phyloP scores from a whole-genome alignment of 2,113 vertebrate species.

The Psittacara wagleri region DNA sequence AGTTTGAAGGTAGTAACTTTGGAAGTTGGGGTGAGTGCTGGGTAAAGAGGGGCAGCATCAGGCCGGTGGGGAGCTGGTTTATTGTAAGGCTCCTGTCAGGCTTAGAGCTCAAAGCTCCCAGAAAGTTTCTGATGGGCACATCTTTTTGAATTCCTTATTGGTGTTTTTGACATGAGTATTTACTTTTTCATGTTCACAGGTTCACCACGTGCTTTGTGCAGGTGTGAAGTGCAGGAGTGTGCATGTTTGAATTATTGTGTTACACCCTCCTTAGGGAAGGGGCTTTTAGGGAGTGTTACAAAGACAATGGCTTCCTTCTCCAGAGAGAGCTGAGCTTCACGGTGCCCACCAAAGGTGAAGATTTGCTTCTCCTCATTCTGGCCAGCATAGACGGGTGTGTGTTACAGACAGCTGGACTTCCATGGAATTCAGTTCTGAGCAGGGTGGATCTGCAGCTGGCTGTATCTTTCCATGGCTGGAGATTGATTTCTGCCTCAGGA shows the following conservation, averaged over 20 bases:
- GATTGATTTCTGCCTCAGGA: constrained; percentile 47
- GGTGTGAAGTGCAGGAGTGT: constrained; percentile 36
- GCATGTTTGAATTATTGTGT: constrained; percentile 10
- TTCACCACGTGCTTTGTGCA: constrained; percentile 5
- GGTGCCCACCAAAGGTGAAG: not conserved
- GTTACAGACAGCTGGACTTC: not conserved
- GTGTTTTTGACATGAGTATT: not conserved
- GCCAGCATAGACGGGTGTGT: not conserved
- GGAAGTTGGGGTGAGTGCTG: not conserved
- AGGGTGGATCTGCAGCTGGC: not conserved
- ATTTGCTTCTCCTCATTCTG: not conserved
- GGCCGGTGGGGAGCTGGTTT: not conserved
- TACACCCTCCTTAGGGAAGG: not conserved
- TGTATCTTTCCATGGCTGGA: constrained; percentile 15
- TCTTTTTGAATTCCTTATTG: not conserved
- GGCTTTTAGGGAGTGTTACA: not conserved
- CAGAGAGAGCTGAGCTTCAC: not conserved
- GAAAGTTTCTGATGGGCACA: not conserved
- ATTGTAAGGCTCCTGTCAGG: not conserved
- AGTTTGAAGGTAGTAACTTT: not conserved
- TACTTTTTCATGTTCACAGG: not conserved
- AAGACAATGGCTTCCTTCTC: not conserved
- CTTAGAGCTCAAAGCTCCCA: not conserved
- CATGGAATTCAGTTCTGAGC: not conserved
- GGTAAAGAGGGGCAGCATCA: not conserved